Percentiles rank a stretch among this genome's conserved stretches.
phyloP scores from a whole-genome alignment of 2,888 invertebrate genomes.

The Anoncus sp. region DNA sequence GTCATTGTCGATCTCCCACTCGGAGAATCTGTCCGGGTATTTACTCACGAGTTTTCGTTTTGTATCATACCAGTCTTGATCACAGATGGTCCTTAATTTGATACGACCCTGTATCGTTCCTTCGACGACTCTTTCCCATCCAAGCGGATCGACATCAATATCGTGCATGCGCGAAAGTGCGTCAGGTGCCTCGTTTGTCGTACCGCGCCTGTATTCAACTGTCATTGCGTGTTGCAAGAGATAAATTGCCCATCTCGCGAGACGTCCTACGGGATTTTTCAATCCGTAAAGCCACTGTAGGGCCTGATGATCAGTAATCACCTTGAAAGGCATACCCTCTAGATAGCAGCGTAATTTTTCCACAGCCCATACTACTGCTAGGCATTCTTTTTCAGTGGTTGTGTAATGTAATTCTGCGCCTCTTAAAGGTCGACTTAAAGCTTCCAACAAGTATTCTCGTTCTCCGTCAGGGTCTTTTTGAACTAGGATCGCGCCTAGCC shows the following conservation, averaged over 20 bases:
- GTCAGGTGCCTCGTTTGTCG: no score
- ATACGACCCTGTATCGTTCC: conserved; percentile 21
- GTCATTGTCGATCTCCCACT: no score
- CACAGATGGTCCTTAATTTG: neutral
- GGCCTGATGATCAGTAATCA: conserved; percentile 48
- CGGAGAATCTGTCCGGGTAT: neutral
- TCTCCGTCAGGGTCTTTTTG: conserved; percentile 35
- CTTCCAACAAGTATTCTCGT: conserved; percentile 40
- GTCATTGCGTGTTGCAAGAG: conserved; percentile 34
- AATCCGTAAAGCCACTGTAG: conserved; percentile 31
- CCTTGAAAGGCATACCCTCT: no score
- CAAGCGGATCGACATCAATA: conserved; percentile 35
- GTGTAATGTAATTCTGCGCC: no score
- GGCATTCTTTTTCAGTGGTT: neutral
- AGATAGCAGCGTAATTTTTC: no score
- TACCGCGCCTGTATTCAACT: conserved; percentile 46
- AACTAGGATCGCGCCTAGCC: conserved; percentile 52
- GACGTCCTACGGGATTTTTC: no score
- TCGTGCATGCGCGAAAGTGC: conserved; percentile 49
- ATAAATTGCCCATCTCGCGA: no score
- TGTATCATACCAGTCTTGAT: conserved; percentile 41
- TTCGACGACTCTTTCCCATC: conserved; percentile 44
- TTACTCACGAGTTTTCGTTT: conserved; percentile 29
- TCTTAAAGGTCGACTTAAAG: conserved; percentile 41
- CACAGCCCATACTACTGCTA: conserved; percentile 48